Percentiles rank a stretch among this genome's conserved stretches.
Conservation (phyloP, 2,113 vertebrate genomes). For the Glaucidium brasilianum region DNA sequence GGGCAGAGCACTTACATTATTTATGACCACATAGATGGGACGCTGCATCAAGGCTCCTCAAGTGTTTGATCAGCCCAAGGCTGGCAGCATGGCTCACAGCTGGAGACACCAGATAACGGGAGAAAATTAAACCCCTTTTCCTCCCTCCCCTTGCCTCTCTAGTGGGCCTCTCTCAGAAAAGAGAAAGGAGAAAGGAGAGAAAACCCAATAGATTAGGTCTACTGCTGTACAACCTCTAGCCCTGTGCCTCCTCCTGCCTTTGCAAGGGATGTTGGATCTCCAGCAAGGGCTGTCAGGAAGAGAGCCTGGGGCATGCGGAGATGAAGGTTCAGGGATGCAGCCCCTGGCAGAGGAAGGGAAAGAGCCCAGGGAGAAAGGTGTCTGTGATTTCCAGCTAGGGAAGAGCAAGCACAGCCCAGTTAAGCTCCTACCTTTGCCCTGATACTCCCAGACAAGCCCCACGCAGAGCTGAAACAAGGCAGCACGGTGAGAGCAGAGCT, state of each 20-base stretch:
- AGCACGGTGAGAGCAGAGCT: fast-evolving
- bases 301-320: background rate
- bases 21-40: background rate
- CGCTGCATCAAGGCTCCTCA: fast-evolving
- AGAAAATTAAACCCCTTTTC: background rate
- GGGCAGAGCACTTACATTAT: background rate
- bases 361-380: background rate
- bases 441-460: background rate
- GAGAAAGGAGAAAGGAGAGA: background rate
- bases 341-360: background rate
- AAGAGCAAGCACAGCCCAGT: background rate
- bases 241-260: background rate
- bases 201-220: background rate
- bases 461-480: fast-evolving
- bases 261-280: background rate
- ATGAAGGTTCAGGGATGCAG: background rate
- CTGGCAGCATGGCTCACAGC: background rate
- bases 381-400: background rate
- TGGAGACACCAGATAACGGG: background rate
- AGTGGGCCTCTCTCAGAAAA: background rate
- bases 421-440: background rate
- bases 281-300: background rate
- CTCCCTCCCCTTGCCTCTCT: background rate
- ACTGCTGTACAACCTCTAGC: background rate
- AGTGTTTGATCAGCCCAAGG: background rate